Evolutionary conservation across 2,797 vertebrate genomes (phyloP).

Genomic region (Rhinogobio ventralis): DNA sequence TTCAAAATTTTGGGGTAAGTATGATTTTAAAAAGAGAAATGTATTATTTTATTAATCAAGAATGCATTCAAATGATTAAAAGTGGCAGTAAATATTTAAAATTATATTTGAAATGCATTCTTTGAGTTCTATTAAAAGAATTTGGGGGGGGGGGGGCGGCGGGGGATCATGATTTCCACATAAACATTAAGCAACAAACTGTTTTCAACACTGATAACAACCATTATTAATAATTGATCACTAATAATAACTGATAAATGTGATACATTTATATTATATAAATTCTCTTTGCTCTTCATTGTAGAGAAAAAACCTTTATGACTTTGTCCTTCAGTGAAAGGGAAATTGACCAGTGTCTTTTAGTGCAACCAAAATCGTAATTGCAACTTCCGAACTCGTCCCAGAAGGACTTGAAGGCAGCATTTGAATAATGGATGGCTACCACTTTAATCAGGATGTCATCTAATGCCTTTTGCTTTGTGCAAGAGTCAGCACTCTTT

Average conservation of each 20-base stretch:
- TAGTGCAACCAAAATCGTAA: background rate
- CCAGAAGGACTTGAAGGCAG: conserved; percentile 35
- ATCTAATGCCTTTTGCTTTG: background rate
- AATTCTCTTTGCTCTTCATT: background rate
- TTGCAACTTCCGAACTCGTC: background rate
- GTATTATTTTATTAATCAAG: too few species aligned
- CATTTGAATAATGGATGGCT: background rate
- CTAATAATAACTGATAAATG: background rate
- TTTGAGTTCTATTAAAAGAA: too few species aligned
- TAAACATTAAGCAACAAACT: background rate
- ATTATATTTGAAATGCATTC: too few species aligned
- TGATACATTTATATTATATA: background rate
- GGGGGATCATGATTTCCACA: background rate
- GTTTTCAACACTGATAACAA: background rate
- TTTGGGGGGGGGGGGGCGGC: too few species aligned
- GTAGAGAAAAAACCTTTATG: background rate
- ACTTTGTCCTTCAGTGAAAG: background rate
- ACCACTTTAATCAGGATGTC: conserved; percentile 25
- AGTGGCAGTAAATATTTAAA: too few species aligned
- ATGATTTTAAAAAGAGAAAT: too few species aligned
- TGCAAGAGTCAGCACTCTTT: conserved; percentile 31
- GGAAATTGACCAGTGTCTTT: background rate
- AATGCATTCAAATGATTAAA: too few species aligned
- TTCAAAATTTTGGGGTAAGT: too few species aligned
- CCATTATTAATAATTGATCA: background rate